These are phyloP conservation scores for Cyclophora punctaria DNA, from an alignment of 2,888 invertebrate genomes.

Conservation along the genomic window DNA sequence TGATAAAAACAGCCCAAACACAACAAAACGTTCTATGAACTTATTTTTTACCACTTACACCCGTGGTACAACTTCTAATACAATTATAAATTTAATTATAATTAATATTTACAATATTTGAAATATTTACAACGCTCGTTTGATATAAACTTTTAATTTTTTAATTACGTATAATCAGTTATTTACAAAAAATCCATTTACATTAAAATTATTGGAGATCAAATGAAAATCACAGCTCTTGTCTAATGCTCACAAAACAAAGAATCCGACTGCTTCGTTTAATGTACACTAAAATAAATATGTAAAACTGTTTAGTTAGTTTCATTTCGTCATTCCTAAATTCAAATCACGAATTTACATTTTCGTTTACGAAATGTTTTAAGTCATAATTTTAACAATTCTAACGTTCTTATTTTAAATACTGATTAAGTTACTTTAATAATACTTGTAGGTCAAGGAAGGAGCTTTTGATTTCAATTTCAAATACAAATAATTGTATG, in stretches of 20 bases:
- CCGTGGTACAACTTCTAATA: conserved; percentile 42
- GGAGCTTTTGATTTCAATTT: conserved; percentile 18
- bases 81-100: conserved; percentile 28
- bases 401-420: conserved; percentile 15
- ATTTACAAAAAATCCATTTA: conserved; percentile 42
- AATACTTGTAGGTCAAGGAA: conserved; percentile 11
- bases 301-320: too few species aligned
- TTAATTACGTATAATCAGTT: conserved; percentile 44
- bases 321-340: too few species aligned
- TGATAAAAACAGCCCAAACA: conserved; percentile 8
- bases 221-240: conserved; percentile 22
- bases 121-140: conserved; percentile 57
- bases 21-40: conserved; percentile 63
- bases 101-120: conserved; percentile 56
- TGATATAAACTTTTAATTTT: conserved; percentile 57
- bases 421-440: conserved; percentile 11
- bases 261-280: not conserved
- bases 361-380: conserved; percentile 14
- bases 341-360: conserved; percentile 8
- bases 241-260: conserved; percentile 9
- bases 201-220: conserved; percentile 34
- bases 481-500: too few species aligned
- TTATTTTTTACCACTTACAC: conserved; percentile 51
- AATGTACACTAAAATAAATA: too few species aligned
- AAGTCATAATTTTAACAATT: conserved; percentile 19